Percentiles rank a stretch among this genome's conserved stretches.
Conservation (phyloP, 2,113 vertebrate species). For the Vulpes lagopus region DNA sequence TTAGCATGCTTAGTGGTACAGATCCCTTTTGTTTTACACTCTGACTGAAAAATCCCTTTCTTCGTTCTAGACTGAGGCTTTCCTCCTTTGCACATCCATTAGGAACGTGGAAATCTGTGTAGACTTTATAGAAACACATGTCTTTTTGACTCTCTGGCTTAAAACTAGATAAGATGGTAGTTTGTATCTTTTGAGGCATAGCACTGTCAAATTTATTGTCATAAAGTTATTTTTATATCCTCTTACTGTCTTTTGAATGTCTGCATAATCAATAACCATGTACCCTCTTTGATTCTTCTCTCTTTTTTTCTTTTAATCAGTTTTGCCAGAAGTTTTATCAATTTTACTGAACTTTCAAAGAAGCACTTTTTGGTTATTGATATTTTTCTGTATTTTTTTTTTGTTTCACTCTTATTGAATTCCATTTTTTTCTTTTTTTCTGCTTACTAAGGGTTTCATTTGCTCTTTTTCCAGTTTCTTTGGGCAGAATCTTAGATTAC, state of each 20-base stretch:
- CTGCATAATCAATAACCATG: neutral
- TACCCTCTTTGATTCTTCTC: neutral
- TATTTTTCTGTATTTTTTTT: neutral
- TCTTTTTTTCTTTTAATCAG: neutral
- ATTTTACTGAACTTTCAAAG: slow-evolving; percentile 13
- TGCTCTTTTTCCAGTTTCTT: neutral
- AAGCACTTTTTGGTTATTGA: neutral
- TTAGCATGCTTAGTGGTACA: neutral
- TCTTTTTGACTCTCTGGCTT: neutral
- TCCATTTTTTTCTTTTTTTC: neutral
- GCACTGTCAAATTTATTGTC: neutral
- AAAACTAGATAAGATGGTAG: slow-evolving; percentile 10
- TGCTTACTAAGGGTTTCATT: neutral
- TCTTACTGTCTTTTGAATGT: neutral
- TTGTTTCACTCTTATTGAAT: neutral
- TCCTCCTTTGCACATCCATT: neutral
- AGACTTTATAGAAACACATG: neutral
- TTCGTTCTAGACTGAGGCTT: neutral
- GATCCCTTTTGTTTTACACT: neutral
- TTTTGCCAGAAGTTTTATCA: neutral
- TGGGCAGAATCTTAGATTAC: neutral
- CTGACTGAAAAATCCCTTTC: neutral
- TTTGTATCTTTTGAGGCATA: neutral
- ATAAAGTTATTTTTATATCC: neutral
- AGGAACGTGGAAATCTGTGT: neutral